Evolutionary conservation across 2,113 vertebrate species (phyloP).

Genomic region (Mesembrinibis cayennensis): DNA sequence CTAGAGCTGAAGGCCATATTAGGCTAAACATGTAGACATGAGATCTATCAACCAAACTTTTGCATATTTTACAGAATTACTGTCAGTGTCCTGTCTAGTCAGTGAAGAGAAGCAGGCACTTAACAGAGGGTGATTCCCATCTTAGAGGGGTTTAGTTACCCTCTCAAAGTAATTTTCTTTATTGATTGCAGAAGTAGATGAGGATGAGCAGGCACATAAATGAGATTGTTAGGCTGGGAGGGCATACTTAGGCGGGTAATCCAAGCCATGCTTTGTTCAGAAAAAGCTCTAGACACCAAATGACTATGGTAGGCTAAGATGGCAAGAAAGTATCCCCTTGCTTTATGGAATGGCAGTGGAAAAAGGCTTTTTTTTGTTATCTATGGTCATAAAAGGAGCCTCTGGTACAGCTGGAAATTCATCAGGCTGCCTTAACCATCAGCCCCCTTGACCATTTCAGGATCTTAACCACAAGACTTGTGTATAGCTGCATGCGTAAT

Average conservation of each 20-base stretch:
- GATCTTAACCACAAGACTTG: not conserved
- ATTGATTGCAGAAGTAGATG: not conserved
- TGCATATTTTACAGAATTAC: not conserved
- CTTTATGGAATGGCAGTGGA: not conserved
- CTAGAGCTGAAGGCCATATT: not conserved
- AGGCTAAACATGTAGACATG: not conserved
- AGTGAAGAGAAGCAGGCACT: not conserved
- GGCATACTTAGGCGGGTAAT: not conserved
- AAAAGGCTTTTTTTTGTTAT: not conserved
- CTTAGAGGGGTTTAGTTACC: not conserved
- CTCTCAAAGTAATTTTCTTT: not conserved
- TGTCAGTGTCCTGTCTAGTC: not conserved
- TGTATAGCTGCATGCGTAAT: not conserved
- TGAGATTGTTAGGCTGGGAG: not conserved
- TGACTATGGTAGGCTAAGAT: not conserved
- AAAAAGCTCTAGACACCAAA: not conserved
- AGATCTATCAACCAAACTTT: not conserved
- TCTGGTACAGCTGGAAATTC: not conserved
- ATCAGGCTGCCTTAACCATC: not conserved
- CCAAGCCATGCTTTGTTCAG: not conserved
- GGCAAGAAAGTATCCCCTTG: not conserved
- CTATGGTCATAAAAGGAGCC: not conserved
- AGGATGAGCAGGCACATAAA: not conserved
- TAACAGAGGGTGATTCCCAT: not conserved
- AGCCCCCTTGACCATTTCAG: not conserved